Percentiles rank a stretch among this genome's conserved stretches.
Conservation (phyloP, 2,113 vertebrate genomes). For the Butorides virescens region DNA sequence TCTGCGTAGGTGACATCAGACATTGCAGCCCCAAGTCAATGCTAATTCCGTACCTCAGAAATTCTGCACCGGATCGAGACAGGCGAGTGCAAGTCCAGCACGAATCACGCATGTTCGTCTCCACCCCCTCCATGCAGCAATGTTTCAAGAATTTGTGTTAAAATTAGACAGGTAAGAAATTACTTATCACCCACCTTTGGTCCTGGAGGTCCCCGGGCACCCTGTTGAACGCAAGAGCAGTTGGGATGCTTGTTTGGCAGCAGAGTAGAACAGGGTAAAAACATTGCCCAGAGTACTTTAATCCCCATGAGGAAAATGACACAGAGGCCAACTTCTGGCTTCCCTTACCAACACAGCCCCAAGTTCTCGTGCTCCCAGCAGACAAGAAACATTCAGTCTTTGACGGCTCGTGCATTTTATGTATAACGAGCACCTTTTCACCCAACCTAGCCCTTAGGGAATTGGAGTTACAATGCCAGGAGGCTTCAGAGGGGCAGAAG, state of each 20-base stretch:
- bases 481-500: not conserved
- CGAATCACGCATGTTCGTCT: not conserved
- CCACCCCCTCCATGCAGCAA: not conserved
- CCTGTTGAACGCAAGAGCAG: constrained; percentile 68
- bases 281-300: not conserved
- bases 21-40: not conserved
- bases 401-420: not conserved
- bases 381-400: not conserved
- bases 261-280: not conserved
- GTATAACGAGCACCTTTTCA: not conserved
- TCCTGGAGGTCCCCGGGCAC: constrained; percentile 80
- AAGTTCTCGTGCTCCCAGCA: not conserved
- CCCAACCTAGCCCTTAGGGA: not conserved
- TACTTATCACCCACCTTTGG: constrained; percentile 75
- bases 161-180: not conserved
- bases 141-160: not conserved
- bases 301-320: not conserved
- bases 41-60: not conserved
- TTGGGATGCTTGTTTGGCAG: not conserved
- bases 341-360: not conserved
- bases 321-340: not conserved
- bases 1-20: not conserved
- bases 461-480: not conserved
- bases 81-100: not conserved
- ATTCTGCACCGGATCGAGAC: not conserved